These are phyloP conservation scores for Hippocampus abdominalis DNA, from an alignment of 2,113 vertebrate species.

Conservation along the genomic window DNA sequence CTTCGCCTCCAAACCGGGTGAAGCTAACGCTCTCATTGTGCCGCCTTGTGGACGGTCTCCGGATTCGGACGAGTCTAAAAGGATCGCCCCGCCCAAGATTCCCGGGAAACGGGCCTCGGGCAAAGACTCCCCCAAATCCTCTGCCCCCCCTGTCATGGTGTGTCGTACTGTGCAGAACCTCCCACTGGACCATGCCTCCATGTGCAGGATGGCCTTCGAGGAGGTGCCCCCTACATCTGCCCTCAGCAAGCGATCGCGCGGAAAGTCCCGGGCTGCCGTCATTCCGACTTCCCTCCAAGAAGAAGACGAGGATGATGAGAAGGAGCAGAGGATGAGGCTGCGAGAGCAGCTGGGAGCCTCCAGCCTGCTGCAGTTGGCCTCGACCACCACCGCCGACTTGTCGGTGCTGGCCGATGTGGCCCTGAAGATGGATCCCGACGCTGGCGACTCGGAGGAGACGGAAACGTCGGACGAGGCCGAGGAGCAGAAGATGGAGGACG, in stretches of 20 bases:
- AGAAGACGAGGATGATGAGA: conserved; percentile 71
- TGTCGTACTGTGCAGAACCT: conserved; percentile 86
- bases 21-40: conserved; percentile 67
- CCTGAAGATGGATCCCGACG: conserved; percentile 78
- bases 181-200: conserved; percentile 83
- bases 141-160: conserved; percentile 55
- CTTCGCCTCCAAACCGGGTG: conserved; percentile 74
- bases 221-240: conserved; percentile 51
- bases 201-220: conserved; percentile 78
- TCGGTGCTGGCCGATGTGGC: conserved; percentile 81
- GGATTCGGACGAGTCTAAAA: conserved; percentile 63
- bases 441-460: conserved; percentile 76
- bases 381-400: conserved; percentile 70
- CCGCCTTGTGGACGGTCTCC: conserved; percentile 58
- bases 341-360: conserved; percentile 74
- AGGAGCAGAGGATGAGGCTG: conserved; percentile 59
- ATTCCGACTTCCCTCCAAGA: conserved; percentile 60
- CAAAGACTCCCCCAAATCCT: conserved; percentile 61
- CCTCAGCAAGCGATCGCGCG: conserved; percentile 59
- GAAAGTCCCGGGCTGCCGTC: conserved; percentile 58
- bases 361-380: conserved; percentile 73
- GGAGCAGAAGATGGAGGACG: conserved; percentile 73
- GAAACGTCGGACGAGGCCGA: conserved; percentile 81
- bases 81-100: conserved; percentile 50
- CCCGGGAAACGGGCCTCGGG: conserved; percentile 55